Percentiles rank a stretch among this genome's conserved stretches.
These are phyloP conservation scores for Xenops minutus DNA, from an alignment of 2,797 vertebrate species.

Conservation along the genomic window DNA sequence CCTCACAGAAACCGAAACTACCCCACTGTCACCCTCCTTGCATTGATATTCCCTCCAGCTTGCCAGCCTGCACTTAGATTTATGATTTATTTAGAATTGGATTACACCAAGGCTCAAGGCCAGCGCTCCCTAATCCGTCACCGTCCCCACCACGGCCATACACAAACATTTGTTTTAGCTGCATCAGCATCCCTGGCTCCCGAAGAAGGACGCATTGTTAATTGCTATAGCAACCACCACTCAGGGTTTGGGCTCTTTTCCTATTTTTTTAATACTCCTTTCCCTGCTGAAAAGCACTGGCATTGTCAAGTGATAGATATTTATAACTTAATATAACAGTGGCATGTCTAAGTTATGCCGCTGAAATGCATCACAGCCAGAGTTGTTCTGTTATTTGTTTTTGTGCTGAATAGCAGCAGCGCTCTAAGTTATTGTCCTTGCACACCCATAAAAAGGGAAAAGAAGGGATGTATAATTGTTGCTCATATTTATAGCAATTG, in stretches of 20 bases:
- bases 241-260: conserved; percentile 18
- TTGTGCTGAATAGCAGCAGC: conserved; percentile 71
- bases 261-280: neutral
- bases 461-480: conserved; percentile 61
- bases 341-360: conserved; percentile 37
- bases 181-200: conserved; percentile 74
- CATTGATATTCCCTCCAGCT: conserved; percentile 63
- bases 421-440: conserved; percentile 67
- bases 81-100: conserved; percentile 80
- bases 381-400: conserved; percentile 70
- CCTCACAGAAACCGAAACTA: conserved; percentile 7
- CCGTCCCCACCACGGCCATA: conserved; percentile 55
- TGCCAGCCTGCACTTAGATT: conserved; percentile 66
- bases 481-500: conserved; percentile 45
- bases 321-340: conserved; percentile 75
- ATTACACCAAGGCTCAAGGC: conserved; percentile 75
- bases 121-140: conserved; percentile 76
- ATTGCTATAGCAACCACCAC: conserved; percentile 72
- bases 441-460: conserved; percentile 38
- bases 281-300: conserved; percentile 38
- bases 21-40: neutral
- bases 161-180: conserved; percentile 79
- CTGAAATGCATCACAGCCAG: conserved; percentile 66
- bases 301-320: conserved; percentile 73
- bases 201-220: conserved; percentile 64